Evolutionary conservation across 2,113 vertebrate genomes (phyloP).

Genomic region (human (Homo sapiens)): DNA sequence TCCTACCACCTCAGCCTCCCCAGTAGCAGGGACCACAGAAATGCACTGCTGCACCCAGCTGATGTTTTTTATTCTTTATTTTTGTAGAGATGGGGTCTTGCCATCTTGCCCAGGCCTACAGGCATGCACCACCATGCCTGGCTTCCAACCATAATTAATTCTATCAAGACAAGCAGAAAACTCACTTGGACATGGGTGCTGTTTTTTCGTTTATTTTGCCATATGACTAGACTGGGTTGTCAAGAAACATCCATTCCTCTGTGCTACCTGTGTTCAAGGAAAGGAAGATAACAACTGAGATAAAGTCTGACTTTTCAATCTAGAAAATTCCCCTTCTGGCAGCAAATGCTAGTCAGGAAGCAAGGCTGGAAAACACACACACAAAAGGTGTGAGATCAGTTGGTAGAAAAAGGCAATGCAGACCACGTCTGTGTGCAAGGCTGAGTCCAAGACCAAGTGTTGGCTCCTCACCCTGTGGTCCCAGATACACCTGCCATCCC

Average conservation of each 20-base stretch:
- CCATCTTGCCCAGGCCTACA: no score
- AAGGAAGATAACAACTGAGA: neutral
- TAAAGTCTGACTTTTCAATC: neutral
- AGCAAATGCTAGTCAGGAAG: neutral
- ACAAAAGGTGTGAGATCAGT: neutral
- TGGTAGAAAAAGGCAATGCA: neutral
- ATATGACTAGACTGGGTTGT: neutral
- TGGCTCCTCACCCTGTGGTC: neutral
- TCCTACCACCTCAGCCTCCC: no score
- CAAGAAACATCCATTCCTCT: neutral
- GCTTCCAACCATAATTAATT: neutral
- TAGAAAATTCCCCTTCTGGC: neutral
- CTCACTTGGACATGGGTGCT: neutral
- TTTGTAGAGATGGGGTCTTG: no score
- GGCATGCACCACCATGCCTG: neutral
- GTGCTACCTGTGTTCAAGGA: neutral
- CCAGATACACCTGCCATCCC: neutral
- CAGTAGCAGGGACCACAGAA: no score
- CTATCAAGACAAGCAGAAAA: neutral
- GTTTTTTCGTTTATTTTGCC: neutral
- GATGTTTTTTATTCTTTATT: no score
- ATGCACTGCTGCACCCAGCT: no score
- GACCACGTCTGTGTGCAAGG: fast-evolving
- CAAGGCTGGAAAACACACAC: neutral
- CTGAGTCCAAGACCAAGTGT: neutral